Percentiles rank a stretch among this genome's conserved stretches.
Evolutionary conservation across 2,113 vertebrate genomes (phyloP).

Genomic region (Gymnorhina tibicen): DNA sequence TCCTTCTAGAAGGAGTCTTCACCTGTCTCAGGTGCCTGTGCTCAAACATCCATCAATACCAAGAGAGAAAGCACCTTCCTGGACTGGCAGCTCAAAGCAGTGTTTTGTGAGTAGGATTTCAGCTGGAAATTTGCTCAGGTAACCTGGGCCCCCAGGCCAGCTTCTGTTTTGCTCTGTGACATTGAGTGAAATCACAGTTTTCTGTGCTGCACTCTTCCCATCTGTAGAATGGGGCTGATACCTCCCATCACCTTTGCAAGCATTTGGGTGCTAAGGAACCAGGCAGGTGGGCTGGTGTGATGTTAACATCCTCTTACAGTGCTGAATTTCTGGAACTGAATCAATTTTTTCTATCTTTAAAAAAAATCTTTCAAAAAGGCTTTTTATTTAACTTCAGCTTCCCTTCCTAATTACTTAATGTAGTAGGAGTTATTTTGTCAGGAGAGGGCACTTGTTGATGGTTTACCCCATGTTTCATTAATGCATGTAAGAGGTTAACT

Average conservation of each 20-base stretch:
- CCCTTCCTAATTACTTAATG: not conserved
- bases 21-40: not conserved
- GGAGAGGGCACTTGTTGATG: not conserved
- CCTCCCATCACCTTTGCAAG: not conserved
- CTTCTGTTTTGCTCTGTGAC: not conserved
- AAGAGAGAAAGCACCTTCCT: not conserved
- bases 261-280: not conserved
- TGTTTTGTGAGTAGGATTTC: not conserved
- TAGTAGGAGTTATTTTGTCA: not conserved
- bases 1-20: not conserved
- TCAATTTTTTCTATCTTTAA: not conserved
- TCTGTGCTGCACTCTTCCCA: not conserved
- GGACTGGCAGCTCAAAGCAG: not conserved
- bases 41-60: not conserved
- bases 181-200: not conserved
- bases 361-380: not conserved
- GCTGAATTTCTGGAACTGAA: not conserved
- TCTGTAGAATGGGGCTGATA: not conserved
- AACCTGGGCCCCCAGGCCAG: not conserved
- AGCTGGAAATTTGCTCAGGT: not conserved
- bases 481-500: conserved; percentile 30
- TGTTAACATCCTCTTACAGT: not conserved
- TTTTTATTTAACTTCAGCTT: not conserved
- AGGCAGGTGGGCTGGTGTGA: not conserved
- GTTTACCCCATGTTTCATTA: not conserved